These are phyloP conservation scores for Ceratina japonica DNA, from an alignment of 1,140 invertebrate species.

Conservation along the genomic window DNA sequence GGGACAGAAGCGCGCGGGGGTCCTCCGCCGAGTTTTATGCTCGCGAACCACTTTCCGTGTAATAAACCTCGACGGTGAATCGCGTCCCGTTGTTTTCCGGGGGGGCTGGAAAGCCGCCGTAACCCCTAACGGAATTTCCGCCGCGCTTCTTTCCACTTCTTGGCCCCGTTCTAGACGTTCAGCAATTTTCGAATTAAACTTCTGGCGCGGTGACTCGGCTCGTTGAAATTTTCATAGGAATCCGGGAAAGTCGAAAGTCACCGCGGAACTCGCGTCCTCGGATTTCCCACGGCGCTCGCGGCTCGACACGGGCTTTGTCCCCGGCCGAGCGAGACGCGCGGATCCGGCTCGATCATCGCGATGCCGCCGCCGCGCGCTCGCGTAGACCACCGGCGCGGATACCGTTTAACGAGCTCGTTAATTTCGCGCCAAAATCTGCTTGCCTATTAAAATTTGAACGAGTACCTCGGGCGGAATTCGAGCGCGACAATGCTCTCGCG, in stretches of 20 bases:
- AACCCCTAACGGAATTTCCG: background rate
- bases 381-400: background rate
- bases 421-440: conserved; percentile 38
- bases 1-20: background rate
- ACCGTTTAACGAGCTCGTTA: conserved; percentile 45
- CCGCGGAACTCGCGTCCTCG: background rate
- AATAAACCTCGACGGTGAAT: background rate
- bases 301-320: background rate
- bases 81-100: background rate
- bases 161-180: too few relatives aligned
- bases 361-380: background rate
- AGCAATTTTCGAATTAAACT: conserved; percentile 26
- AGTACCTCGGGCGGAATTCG: conserved; percentile 42
- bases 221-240: background rate
- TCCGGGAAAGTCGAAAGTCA: background rate
- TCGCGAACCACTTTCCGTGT: conserved; percentile 1
- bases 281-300: background rate
- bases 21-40: background rate
- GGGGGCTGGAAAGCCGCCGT: background rate
- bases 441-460: conserved; percentile 37
- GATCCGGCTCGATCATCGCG: background rate
- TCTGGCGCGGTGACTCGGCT: background rate
- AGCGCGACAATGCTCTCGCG: conserved; percentile 11
- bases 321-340: too few relatives aligned
- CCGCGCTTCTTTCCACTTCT: background rate